Percentiles rank a stretch among this genome's conserved stretches.
Evolutionary conservation across 2,888 invertebrate genomes (phyloP).

Genomic region (Amphimallon solstitiale): DNA sequence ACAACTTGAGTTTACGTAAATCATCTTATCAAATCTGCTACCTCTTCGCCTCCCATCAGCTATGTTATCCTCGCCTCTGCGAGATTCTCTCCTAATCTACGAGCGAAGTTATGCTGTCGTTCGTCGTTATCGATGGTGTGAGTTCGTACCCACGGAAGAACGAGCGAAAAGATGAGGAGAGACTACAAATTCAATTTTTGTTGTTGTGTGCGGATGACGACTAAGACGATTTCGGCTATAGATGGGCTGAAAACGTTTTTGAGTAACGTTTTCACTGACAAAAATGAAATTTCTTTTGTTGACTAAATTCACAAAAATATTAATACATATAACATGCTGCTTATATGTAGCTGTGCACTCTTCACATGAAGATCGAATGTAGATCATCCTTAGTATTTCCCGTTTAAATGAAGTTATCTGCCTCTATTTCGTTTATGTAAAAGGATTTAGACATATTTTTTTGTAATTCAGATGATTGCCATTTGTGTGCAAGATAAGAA

Average conservation of each 20-base stretch:
- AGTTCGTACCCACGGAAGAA: not conserved
- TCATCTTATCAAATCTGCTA: constrained; percentile 15
- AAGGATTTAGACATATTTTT: too few relatives aligned
- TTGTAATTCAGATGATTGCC: too few relatives aligned
- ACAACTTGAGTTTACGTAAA: constrained; percentile 21
- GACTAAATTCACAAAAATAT: too few relatives aligned
- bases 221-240: not conserved
- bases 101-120: not conserved
- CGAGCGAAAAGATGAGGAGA: not conserved
- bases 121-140: not conserved
- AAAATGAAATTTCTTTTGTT: too few relatives aligned
- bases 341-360: too few relatives aligned
- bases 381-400: too few relatives aligned
- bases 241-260: not conserved
- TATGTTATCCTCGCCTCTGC: not conserved
- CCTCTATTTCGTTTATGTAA: too few relatives aligned
- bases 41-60: not conserved
- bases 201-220: not conserved
- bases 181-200: constrained; percentile 15
- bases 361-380: too few relatives aligned
- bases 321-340: too few relatives aligned
- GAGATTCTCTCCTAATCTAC: not conserved
- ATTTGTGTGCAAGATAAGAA: too few relatives aligned
- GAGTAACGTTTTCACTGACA: not conserved
- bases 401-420: too few relatives aligned